These are phyloP conservation scores for Oxyura jamaicensis DNA, from an alignment of 2,113 vertebrate species.

Conservation along the genomic window DNA sequence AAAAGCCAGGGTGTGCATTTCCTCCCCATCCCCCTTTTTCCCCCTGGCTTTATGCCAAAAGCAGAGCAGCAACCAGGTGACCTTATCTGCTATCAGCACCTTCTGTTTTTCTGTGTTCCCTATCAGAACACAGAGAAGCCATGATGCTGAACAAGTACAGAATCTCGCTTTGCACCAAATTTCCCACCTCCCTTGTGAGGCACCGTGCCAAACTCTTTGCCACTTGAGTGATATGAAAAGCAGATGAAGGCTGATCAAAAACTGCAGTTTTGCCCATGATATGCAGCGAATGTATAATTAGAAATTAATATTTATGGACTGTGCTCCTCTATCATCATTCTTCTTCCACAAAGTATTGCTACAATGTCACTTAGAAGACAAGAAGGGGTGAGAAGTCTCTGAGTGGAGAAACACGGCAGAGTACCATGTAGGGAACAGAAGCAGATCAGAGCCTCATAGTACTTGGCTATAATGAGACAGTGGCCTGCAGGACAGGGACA, in stretches of 20 bases:
- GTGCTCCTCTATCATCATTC: background rate
- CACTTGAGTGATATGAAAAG: background rate
- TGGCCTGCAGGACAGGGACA: background rate
- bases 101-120: background rate
- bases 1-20: background rate
- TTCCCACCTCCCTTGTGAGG: background rate
- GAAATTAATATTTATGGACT: background rate
- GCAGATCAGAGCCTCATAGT: background rate
- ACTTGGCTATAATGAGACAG: background rate
- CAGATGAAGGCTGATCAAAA: background rate
- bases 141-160: background rate
- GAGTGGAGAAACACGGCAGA: background rate
- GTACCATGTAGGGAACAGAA: background rate
- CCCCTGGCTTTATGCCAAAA: background rate
- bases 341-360: background rate
- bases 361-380: background rate
- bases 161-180: background rate
- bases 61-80: background rate
- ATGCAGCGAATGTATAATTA: background rate
- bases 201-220: background rate
- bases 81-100: background rate
- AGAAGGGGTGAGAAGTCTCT: background rate
- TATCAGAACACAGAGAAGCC: background rate
- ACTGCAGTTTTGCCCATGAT: background rate
- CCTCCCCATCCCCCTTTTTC: background rate